Base-by-base conservation (phyloP, 1,140 invertebrate species). In the Drosophila ironensis region DNA sequence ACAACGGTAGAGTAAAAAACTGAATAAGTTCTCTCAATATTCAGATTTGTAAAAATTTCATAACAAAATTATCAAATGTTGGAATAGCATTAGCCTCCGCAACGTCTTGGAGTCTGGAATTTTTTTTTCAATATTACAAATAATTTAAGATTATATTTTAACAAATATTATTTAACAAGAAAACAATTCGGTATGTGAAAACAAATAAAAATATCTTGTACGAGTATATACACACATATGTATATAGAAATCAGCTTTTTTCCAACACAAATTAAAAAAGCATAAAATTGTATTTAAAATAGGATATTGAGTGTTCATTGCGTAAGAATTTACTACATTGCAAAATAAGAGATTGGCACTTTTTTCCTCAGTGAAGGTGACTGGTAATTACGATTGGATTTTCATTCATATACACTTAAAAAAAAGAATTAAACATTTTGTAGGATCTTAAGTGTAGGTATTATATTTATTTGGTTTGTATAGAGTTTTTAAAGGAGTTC, bases 271-370 rank as follows among this genome's bases (percentile, higher is more conserved):
- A n/a, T n/a, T n/a, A n/a, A n/a, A n/a, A n/a, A n/a, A n/a, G n/a
- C n/a, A n/a, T n/a, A n/a, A n/a, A n/a, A n/a, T n/a, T 0, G 9
- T 11, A 30, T 11, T n/a, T 30, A 12, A 12, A 22, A 64, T 40
- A 35, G 16, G 45, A 48, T n/a, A n/a, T n/a, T n/a, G n/a, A n/a
- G n/a, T n/a, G n/a, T n/a, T n/a, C n/a, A n/a, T n/a, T n/a, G n/a
- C n/a, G n/a, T n/a, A n/a, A n/a, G n/a, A n/a, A n/a, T n/a, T n/a
- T n/a, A n/a, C n/a, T n/a, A n/a, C n/a, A n/a, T n/a, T 27, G 50
- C 48, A 54, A 68, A 69, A 28, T 52, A 72, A 56, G 63, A 20
- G 12, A 50, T 75, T 75, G 72, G 72, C 70, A 75, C 72, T 57
- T 59, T 73, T 63, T 67, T 11, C 12, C 30, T 42, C 37, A 40